phyloP scores from a whole-genome alignment of 2,113 vertebrate species.

The Zapus hudsonius region DNA sequence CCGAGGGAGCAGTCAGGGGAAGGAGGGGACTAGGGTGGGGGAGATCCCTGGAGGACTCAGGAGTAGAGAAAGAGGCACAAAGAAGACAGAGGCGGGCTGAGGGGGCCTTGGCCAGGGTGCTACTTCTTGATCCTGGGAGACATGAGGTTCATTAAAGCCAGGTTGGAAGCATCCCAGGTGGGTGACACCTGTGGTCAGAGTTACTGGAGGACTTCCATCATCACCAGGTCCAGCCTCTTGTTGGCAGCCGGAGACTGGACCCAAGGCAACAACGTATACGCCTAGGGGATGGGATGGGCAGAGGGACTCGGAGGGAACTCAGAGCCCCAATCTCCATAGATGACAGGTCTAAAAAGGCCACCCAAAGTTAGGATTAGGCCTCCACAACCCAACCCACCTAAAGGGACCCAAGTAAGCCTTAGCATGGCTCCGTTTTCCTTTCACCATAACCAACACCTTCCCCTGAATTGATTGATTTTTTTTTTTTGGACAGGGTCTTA shows the following conservation, averaged over 20 bases:
- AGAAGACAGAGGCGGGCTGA: constrained; percentile 5
- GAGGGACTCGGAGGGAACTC: background rate
- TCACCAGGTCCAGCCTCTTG: background rate
- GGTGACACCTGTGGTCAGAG: background rate
- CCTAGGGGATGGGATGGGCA: too few relatives aligned
- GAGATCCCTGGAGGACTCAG: constrained; percentile 26
- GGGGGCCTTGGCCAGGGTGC: constrained; percentile 30
- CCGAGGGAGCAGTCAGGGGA: constrained; percentile 63
- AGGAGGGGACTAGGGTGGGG: background rate
- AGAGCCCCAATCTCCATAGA: background rate
- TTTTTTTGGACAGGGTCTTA: background rate
- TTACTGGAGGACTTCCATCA: background rate
- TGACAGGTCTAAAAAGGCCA: background rate
- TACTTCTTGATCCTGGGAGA: constrained; percentile 43
- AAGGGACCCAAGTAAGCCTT: too few relatives aligned
- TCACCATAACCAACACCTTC: fast-evolving
- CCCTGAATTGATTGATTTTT: background rate
- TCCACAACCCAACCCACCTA: background rate
- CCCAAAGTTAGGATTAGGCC: background rate
- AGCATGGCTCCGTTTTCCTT: background rate
- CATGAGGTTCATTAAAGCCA: constrained; percentile 14
- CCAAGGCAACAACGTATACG: background rate
- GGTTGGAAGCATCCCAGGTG: constrained; percentile 47
- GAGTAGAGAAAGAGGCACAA: constrained; percentile 61
- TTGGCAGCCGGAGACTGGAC: background rate